Percentiles rank a stretch among this genome's conserved stretches.
Conservation (phyloP, 2,888 invertebrate species). For the Tanytarsus gracilentus region DNA sequence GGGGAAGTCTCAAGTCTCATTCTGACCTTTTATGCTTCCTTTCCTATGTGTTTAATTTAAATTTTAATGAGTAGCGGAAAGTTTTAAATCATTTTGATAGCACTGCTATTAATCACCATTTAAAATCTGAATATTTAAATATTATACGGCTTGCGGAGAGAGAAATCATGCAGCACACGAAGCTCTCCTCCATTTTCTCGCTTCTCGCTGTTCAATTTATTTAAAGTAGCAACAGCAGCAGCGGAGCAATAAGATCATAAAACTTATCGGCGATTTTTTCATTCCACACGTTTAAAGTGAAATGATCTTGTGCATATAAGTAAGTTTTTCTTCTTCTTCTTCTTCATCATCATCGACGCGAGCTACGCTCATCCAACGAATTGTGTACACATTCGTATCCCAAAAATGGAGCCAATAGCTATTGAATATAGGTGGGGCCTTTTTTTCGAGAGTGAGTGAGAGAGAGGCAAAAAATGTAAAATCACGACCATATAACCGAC, state of each 20-base stretch:
- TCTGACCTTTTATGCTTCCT: constrained; percentile 21
- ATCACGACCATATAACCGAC: constrained; percentile 26
- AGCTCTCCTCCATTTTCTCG: constrained; percentile 21
- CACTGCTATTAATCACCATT: constrained; percentile 16
- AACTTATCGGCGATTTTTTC: constrained; percentile 27
- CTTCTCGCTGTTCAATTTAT: constrained; percentile 5
- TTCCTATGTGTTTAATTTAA: neutral
- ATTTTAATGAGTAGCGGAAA: constrained; percentile 22
- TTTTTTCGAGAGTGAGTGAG: constrained; percentile 16
- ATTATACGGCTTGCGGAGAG: too few relatives aligned
- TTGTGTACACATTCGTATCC: neutral
- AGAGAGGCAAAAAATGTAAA: neutral
- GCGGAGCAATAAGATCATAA: constrained; percentile 29
- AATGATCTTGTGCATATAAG: neutral
- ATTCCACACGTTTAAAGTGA: neutral
- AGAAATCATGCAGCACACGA: too few relatives aligned
- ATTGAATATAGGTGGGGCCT: constrained; percentile 22
- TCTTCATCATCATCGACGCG: neutral
- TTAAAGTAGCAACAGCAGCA: neutral
- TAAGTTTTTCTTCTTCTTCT: neutral
- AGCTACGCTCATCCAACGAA: neutral
- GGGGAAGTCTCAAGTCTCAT: neutral
- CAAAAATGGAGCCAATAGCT: constrained; percentile 13
- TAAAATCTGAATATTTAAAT: neutral
- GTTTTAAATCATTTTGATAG: constrained; percentile 16